Conservation (phyloP, 2,888 invertebrate genomes). For the Rhamnusium bicolor region DNA sequence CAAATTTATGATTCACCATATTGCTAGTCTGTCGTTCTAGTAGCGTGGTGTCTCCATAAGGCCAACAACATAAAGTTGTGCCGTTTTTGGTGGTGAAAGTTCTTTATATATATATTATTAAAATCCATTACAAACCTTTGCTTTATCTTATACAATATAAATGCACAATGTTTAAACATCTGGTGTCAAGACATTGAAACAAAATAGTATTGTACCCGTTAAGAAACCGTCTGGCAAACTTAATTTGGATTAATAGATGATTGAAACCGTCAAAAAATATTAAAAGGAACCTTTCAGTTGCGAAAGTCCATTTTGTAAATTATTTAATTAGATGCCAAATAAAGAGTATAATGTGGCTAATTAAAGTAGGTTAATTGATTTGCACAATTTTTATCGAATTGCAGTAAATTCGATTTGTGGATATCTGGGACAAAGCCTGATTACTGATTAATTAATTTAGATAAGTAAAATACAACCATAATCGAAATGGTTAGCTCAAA, state of each 20-base stretch:
- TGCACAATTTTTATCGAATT: constrained; percentile 16
- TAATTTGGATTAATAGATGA: constrained; percentile 7
- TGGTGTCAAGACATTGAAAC: constrained; percentile 9
- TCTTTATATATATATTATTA: constrained; percentile 40
- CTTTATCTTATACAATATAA: constrained; percentile 4
- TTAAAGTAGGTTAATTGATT: constrained; percentile 23
- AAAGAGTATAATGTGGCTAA: constrained; percentile 10
- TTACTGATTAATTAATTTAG: background rate
- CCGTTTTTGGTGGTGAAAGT: constrained; percentile 59
- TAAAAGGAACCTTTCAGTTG: background rate
- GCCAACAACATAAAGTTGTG: constrained; percentile 52
- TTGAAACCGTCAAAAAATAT: background rate
- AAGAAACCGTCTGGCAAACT: background rate
- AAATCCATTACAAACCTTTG: constrained; percentile 40
- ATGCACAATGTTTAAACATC: constrained; percentile 13
- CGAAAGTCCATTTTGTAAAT: constrained; percentile 8
- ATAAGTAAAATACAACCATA: background rate
- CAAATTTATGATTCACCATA: constrained; percentile 39
- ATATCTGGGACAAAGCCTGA: background rate
- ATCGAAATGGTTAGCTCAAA: background rate
- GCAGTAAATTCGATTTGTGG: background rate
- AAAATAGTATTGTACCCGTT: constrained; percentile 15
- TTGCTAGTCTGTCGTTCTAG: constrained; percentile 4
- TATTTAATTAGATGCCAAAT: constrained; percentile 8
- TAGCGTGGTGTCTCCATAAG: constrained; percentile 43